These are phyloP conservation scores for Triplophysa dalaica DNA, from an alignment of 2,113 vertebrate genomes.

Conservation along the genomic window DNA sequence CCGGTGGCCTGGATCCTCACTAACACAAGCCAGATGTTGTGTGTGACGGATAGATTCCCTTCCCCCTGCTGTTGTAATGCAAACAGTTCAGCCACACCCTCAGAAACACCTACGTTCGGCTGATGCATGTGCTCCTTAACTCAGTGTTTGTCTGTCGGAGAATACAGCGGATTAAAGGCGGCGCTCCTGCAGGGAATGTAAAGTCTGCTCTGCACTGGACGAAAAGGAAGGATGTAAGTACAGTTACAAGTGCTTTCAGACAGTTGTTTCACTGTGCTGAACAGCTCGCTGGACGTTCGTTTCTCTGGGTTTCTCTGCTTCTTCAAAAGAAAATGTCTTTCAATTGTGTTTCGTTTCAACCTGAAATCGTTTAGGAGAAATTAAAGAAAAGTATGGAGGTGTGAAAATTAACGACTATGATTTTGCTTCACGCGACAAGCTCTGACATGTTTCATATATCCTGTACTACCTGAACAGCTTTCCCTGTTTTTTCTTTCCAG, in stretches of 20 bases:
- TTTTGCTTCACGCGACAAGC: no score
- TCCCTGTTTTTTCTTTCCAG: conserved; percentile 9
- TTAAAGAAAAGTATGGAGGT: no score
- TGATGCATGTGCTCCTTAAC: no score
- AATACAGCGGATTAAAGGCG: no score
- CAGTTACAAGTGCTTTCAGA: background rate
- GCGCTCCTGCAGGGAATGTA: background rate
- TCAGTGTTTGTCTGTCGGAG: no score
- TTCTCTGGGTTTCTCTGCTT: no score
- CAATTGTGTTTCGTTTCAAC: no score
- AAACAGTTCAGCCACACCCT: conserved; percentile 60
- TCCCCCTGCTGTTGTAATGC: conserved; percentile 41
- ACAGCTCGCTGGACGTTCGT: background rate
- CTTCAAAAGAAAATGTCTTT: no score
- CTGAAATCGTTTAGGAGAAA: no score
- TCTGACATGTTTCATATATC: no score
- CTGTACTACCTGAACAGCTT: background rate
- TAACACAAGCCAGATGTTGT: conserved; percentile 49
- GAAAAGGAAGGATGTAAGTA: conserved; percentile 19
- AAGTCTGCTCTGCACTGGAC: background rate
- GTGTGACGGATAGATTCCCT: conserved; percentile 14
- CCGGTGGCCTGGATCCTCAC: background rate
- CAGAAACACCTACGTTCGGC: background rate
- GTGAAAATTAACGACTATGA: no score
- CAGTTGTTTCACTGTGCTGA: background rate